A percentile compares a stretch with the other conserved stretches of the same genome.
Conservation (phyloP, 2,888 invertebrate species). For the Cephus pygmeus region DNA sequence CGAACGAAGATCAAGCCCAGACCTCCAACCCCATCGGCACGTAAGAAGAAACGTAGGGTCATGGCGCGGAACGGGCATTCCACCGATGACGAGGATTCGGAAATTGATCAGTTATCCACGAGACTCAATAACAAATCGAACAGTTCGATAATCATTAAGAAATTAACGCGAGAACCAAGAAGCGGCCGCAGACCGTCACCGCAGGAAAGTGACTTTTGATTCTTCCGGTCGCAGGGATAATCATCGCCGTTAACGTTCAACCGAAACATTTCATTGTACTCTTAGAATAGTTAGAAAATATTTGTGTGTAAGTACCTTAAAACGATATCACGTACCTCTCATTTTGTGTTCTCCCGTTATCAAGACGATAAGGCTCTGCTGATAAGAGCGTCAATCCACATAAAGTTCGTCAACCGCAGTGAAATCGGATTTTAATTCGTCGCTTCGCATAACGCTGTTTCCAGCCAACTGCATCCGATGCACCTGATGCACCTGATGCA, state of each 20-base stretch:
- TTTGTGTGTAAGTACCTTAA: not conserved
- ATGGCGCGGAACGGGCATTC: constrained; percentile 60
- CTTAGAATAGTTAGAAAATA: not conserved
- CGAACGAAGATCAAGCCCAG: constrained; percentile 29
- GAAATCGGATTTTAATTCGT: not conserved
- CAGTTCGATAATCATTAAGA: constrained; percentile 39
- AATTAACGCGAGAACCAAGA: constrained; percentile 50
- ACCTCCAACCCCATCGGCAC: constrained; percentile 47
- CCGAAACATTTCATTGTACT: not conserved
- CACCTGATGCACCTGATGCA: not conserved
- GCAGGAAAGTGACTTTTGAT: constrained; percentile 67
- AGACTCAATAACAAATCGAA: not conserved
- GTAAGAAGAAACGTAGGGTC: constrained; percentile 64
- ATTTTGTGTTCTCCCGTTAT: not conserved
- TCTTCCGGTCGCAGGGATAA: not conserved
- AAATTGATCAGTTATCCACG: constrained; percentile 27
- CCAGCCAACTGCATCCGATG: not conserved
- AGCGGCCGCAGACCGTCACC: constrained; percentile 46
- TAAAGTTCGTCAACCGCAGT: not conserved
- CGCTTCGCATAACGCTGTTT: not conserved
- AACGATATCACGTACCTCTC: constrained; percentile 5
- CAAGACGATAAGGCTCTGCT: not conserved
- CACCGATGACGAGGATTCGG: constrained; percentile 67
- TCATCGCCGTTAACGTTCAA: not conserved
- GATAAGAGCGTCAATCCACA: not conserved